Evolutionary conservation across 37 sponge, comb jelly and placozoan genomes (phyloP).

Genomic region (Halisarca cf. caerulea): DNA sequence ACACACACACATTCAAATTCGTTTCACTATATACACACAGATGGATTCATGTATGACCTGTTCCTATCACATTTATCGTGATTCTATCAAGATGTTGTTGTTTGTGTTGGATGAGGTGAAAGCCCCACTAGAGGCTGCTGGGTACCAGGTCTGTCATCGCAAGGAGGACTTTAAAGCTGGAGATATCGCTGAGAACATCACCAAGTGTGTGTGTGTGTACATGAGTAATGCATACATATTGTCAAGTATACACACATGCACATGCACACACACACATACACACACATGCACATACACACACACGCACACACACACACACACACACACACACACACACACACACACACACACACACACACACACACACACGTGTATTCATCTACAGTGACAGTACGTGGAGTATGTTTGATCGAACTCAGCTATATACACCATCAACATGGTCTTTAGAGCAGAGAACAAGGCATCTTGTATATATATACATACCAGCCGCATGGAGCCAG

Average conservation of each 20-base stretch:
- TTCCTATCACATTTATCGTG: not conserved
- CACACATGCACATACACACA: no score
- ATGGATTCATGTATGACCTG: constrained; percentile 1
- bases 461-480: no score
- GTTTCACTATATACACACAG: no score
- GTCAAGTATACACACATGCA: no score
- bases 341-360: no score
- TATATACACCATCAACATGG: not conserved
- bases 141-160: not conserved
- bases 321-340: no score
- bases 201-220: no score
- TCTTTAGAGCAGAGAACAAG: not conserved
- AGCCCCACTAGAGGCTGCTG: not conserved
- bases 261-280: no score
- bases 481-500: constrained; percentile 14
- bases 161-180: constrained; percentile 1
- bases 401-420: not conserved
- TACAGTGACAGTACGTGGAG: not conserved
- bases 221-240: no score
- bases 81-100: not conserved
- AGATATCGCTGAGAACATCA: constrained; percentile 19
- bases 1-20: no score
- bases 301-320: no score
- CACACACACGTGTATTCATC: no score
- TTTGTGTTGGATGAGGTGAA: not conserved